Percentiles rank a stretch among this genome's conserved stretches.
Evolutionary conservation across 2,113 vertebrate genomes (phyloP).

Genomic region (Indicator maculatus): DNA sequence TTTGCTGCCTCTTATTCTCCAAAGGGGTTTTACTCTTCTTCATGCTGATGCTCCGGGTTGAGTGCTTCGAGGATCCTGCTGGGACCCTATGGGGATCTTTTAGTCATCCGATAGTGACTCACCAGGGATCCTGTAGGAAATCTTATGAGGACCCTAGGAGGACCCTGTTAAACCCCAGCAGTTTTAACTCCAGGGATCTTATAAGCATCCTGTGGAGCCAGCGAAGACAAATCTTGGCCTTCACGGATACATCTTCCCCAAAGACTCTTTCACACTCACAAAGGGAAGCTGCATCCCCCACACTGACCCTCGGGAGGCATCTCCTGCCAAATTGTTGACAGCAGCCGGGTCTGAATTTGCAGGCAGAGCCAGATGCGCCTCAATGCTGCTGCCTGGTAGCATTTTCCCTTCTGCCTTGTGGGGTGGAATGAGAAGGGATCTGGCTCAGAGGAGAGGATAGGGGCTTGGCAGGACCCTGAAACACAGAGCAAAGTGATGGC

Average conservation of each 20-base stretch:
- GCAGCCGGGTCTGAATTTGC: background rate
- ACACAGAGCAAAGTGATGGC: background rate
- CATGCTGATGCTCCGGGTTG: fast-evolving
- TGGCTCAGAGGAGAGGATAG: background rate
- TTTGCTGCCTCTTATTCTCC: background rate
- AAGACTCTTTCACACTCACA: background rate
- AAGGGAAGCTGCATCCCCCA: background rate
- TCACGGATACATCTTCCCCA: background rate
- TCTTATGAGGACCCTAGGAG: background rate
- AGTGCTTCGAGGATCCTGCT: fast-evolving
- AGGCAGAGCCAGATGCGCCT: background rate
- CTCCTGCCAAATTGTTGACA: background rate
- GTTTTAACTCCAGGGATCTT: background rate
- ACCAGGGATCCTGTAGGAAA: background rate
- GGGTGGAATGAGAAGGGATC: background rate
- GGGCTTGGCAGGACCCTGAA: background rate
- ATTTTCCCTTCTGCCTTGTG: background rate
- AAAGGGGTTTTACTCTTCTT: background rate
- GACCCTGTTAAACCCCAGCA: background rate
- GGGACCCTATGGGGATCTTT: background rate
- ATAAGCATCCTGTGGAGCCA: background rate
- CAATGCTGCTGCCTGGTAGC: background rate
- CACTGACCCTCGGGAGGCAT: background rate
- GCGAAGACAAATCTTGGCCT: background rate
- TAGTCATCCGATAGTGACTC: background rate